These are phyloP conservation scores for Ferdinandea cuprea DNA, from an alignment of 2,888 invertebrate species.

Conservation along the genomic window DNA sequence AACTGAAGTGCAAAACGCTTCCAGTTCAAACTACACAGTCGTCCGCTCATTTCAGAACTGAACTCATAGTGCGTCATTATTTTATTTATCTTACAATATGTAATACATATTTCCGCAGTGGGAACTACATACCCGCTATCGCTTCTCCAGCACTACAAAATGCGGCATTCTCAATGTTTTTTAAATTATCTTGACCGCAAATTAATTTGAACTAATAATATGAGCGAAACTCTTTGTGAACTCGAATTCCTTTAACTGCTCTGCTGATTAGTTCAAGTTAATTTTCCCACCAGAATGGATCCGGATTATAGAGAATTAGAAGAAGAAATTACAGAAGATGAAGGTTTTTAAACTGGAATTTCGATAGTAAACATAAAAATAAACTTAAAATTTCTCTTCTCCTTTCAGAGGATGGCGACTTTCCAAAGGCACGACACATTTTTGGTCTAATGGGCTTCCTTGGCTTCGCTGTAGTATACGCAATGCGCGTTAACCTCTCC, in stretches of 20 bases:
- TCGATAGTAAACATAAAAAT: no score
- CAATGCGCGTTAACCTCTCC: slow-evolving; percentile 95
- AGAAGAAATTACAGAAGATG: background rate
- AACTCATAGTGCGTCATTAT: no score
- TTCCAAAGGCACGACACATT: slow-evolving; percentile 88
- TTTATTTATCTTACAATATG: no score
- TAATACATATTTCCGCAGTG: no score
- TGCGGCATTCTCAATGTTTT: background rate
- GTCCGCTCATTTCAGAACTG: no score
- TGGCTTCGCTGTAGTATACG: slow-evolving; percentile 94
- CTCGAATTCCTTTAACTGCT: background rate
- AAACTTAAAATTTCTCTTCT: background rate
- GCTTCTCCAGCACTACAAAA: background rate
- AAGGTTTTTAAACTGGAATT: slow-evolving; percentile 2
- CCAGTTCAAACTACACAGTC: no score
- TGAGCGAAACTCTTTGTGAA: background rate
- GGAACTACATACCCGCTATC: background rate
- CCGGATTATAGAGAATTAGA: background rate
- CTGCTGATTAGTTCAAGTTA: background rate
- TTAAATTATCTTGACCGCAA: background rate
- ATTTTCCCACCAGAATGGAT: background rate
- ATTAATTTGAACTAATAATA: background rate
- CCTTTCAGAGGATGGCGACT: slow-evolving; percentile 76
- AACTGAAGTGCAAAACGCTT: no score
- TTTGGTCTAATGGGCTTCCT: slow-evolving; percentile 93